Evolutionary conservation across 2,797 vertebrate genomes (phyloP), one percentile per base, ranked within the genome.

Genomic region (Pipistrellus pygmaeus): DNA sequence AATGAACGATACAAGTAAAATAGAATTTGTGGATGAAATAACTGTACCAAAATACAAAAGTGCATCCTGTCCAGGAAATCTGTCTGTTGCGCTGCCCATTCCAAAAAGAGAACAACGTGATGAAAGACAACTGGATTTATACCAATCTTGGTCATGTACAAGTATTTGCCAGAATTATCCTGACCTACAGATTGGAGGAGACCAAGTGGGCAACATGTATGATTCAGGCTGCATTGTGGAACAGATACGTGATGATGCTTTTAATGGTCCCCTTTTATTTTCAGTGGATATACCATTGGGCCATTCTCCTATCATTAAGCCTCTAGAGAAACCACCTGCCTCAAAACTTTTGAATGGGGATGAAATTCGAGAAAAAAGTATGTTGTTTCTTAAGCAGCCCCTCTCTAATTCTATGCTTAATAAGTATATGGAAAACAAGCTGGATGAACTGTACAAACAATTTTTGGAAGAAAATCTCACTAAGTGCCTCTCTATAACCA

Each of bases 371-470:
- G 98, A 98, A 83, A 98, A 94, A 96, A 99, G 98, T 51, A 97
- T 98, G 2, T 0, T 86, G 18, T 81, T 98, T 48, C 91, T 93
- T 0, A 96, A 98, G 30, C 98, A 99, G 96, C 99, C 99, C 1
- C 98, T 99, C 75, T 99, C 99, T 18, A 99, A 98, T 98, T 99
- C 99, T 0, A 13, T 97, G 62, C 98, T 99, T 95, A 99, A 99
- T 38, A 98, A 98, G 32, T 98, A 99, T 80, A 97, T 99, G 98
- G 99, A 99, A 77, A 98, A 98, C 62, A 98, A 99, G 96, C 97
- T 99, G 73, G 98, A 98, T 12, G 99, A 99, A 97, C 98, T 99
- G 32, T 99, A 99, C 85, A 98, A 99, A 91, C 98, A 99, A 94
- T 98, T 99, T 94, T 98, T 99, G 97, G 99, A 99, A 69, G 99